These are phyloP conservation scores for Sinocyclocheilus maitianheensis DNA, from an alignment of 2,113 vertebrate genomes.

Conservation along the genomic window DNA sequence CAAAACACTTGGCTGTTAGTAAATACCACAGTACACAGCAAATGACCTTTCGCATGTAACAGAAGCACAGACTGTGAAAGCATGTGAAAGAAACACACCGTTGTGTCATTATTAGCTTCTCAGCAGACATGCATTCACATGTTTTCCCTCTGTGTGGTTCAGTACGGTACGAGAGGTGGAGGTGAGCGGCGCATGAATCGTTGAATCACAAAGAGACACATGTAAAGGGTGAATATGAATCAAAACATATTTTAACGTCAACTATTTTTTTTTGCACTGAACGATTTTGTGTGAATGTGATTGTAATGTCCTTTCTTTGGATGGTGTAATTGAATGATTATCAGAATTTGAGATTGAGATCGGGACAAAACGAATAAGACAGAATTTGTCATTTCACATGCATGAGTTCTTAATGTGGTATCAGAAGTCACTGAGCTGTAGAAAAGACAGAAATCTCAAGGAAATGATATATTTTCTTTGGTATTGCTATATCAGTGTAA, in stretches of 20 bases:
- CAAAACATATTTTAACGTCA: not conserved
- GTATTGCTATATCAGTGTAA: not conserved
- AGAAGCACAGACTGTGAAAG: not conserved
- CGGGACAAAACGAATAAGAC: not conserved
- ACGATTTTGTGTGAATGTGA: not conserved
- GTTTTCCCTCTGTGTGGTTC: not conserved
- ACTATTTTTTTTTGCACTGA: not conserved
- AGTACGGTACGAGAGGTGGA: not conserved
- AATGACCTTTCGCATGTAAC: slow-evolving; percentile 1
- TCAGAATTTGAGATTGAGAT: not conserved
- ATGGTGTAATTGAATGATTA: slow-evolving; percentile 34
- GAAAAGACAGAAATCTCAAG: not conserved
- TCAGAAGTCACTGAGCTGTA: not conserved
- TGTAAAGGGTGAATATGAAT: not conserved
- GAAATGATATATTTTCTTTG: not conserved
- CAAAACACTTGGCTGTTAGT: not conserved
- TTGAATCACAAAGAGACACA: not conserved
- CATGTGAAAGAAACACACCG: not conserved
- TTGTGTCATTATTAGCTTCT: not conserved
- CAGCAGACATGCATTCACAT: slow-evolving; percentile 16
- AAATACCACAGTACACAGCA: not conserved
- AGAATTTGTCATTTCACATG: not conserved
- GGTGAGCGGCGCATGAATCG: not conserved
- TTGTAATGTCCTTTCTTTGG: slow-evolving; percentile 15
- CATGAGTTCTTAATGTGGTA: not conserved